Base-by-base conservation (phyloP, 2,797 vertebrate genomes). In the Bufotes viridis region DNA sequence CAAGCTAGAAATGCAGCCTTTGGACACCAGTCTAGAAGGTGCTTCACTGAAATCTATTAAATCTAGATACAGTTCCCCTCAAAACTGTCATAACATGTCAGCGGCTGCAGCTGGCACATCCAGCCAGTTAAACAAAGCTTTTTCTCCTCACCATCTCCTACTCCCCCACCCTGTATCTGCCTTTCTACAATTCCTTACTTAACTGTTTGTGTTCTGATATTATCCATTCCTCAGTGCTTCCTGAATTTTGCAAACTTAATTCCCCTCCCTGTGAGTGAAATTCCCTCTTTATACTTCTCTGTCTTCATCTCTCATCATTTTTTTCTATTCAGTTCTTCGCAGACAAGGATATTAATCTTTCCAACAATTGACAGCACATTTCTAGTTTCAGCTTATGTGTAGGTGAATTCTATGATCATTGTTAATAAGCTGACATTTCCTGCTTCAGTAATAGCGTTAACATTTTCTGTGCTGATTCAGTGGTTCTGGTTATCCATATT, bases 71-170 rank as follows among this genome's bases (percentile, higher is more conserved):
- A 86, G 84, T 72, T 86, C 88, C 78, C 79, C 74, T 87, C 88
- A 55, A 78, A 89, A 83, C 88, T 89, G 88, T 89, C 88, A 89
- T 89, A 87, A 89, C 88, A 89, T 87, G 84, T 89, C 88, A 89
- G 63, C 80, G 3, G 67, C 65, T 78, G 42, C 84, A 83, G 61
- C 80, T 82, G 70, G 72, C 63, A 70, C 53, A 86, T 82, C 34
- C 84, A 87, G 84, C 84, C 84, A 72, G 84, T 83, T 86, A 82
- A 82, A 86, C 84, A 83, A 75, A 86, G 57, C 63, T 70, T 74
- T 83, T 60, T 86, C n/a, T 75, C 55, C 34, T 55, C 12, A 4
- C 69, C 61, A 11, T 69, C 22, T 65, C 34, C 42, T 80, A 18
- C 69, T 60, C 53, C 70, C 49, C 58, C 61, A 22, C 60, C 80